Conservation (phyloP, 2,888 invertebrate species). For the Fissipunctia ypsillon region DNA sequence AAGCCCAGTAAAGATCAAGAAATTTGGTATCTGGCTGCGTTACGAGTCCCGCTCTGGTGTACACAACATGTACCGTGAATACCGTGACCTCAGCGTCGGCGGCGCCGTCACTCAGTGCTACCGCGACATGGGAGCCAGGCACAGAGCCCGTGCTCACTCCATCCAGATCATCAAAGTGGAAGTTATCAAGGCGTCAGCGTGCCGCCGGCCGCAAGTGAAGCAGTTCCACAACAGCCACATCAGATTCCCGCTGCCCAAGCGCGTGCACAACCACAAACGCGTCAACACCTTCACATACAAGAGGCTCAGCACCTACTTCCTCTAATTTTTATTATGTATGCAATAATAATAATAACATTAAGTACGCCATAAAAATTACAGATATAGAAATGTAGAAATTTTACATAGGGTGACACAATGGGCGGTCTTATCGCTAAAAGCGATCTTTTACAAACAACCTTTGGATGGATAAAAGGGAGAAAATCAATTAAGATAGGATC, state of each 20-base stretch:
- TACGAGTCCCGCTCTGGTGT: conserved; percentile 99
- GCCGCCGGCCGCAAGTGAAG: conserved; percentile 98
- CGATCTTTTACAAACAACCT: too few relatives aligned
- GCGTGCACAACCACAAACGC: conserved; percentile 95
- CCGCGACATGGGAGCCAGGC: conserved; percentile 99
- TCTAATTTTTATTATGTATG: conserved; percentile 83
- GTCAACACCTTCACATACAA: conserved; percentile 96
- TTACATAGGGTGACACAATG: too few relatives aligned
- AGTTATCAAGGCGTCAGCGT: conserved; percentile 96
- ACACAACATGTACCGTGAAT: conserved; percentile 99
- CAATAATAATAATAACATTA: conserved; percentile 74
- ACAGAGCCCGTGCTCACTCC: conserved; percentile 99
- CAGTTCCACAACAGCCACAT: conserved; percentile 99
- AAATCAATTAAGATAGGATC: too few relatives aligned
- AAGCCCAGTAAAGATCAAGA: conserved; percentile 98
- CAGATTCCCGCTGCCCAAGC: conserved; percentile 98
- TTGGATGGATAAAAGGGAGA: too few relatives aligned
- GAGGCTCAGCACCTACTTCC: conserved; percentile 95
- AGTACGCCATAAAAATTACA: too few relatives aligned
- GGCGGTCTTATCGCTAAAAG: too few relatives aligned
- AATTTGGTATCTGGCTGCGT: conserved; percentile 99
- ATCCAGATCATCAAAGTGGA: conserved; percentile 99
- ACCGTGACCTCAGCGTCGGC: conserved; percentile 98
- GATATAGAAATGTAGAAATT: too few relatives aligned
- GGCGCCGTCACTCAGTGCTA: conserved; percentile 99